These are phyloP conservation scores for Raphicerus campestris DNA, from an alignment of 2,113 vertebrate species.

Conservation along the genomic window DNA sequence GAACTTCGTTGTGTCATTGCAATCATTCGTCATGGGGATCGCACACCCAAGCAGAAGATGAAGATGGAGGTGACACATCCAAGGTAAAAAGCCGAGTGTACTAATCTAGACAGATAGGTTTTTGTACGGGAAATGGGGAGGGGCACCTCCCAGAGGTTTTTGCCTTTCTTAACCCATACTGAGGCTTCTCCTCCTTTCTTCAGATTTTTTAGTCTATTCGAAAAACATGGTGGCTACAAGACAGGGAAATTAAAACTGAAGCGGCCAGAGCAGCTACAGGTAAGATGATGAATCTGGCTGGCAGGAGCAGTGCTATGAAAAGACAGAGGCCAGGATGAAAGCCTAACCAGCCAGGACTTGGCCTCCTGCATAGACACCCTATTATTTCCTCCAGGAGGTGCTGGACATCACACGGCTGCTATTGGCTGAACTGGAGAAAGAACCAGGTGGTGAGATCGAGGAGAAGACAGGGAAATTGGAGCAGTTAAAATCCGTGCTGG, in stretches of 20 bases:
- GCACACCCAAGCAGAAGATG: constrained; percentile 99
- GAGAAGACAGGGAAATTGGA: constrained; percentile 96
- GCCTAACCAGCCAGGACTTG: background rate
- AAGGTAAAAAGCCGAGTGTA: constrained; percentile 82
- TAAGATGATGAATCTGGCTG: constrained; percentile 63
- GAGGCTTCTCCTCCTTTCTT: constrained; percentile 47
- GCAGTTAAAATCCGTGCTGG: constrained; percentile 96
- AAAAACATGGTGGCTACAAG: constrained; percentile 96
- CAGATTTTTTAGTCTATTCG: constrained; percentile 97
- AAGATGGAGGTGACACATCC: constrained; percentile 98
- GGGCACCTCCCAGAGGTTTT: background rate
- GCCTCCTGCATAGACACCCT: background rate
- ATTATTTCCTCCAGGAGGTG: constrained; percentile 86
- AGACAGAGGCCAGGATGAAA: background rate
- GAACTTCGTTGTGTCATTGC: constrained; percentile 98
- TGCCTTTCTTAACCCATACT: background rate
- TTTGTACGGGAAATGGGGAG: background rate
- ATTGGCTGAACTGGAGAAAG: constrained; percentile 90
- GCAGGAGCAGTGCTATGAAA: background rate
- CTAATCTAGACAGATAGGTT: background rate
- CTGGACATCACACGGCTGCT: constrained; percentile 95
- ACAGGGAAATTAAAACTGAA: constrained; percentile 98
- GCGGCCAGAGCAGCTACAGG: constrained; percentile 97
- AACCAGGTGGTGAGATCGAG: constrained; percentile 91
- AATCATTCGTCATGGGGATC: constrained; percentile 95